Conservation (phyloP, 2,888 invertebrate species). For the Anagyrus pseudococci region DNA sequence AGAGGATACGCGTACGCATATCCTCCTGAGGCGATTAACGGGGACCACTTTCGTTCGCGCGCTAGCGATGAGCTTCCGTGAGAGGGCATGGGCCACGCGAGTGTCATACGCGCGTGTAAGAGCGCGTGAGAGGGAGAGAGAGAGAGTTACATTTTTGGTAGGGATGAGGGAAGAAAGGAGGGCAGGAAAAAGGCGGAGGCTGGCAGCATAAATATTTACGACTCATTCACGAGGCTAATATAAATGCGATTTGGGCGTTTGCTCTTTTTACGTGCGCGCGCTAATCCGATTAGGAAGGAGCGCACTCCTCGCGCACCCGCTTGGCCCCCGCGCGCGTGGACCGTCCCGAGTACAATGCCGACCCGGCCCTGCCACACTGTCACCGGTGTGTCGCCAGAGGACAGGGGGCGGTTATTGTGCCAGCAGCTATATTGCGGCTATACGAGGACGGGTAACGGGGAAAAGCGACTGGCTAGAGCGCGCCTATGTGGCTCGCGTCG, state of each 20-base stretch:
- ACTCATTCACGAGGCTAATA: conserved; percentile 62
- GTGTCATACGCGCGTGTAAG: neutral
- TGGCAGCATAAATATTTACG: conserved; percentile 60
- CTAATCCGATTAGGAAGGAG: conserved; percentile 62
- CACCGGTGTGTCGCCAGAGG: neutral
- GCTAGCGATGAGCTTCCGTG: no score
- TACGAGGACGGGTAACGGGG: no score
- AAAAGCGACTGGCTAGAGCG: no score
- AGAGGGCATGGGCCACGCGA: neutral
- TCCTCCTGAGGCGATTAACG: conserved; percentile 60
- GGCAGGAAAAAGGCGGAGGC: conserved; percentile 25
- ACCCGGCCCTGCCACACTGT: conserved; percentile 6
- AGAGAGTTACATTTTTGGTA: no score
- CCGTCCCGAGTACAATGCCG: conserved; percentile 20
- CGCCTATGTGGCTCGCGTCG: no score
- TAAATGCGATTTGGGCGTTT: conserved; percentile 63
- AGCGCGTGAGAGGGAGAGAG: neutral
- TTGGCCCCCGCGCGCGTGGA: conserved; percentile 10
- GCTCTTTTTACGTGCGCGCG: conserved; percentile 58
- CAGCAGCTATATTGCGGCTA: no score
- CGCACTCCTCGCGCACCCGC: no score
- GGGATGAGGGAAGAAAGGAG: no score
- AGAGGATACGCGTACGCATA: no score
- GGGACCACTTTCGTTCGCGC: no score
- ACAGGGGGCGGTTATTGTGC: conserved; percentile 4